phyloP scores from a whole-genome alignment of 2,888 invertebrate species.

The Lithosia quadra region DNA sequence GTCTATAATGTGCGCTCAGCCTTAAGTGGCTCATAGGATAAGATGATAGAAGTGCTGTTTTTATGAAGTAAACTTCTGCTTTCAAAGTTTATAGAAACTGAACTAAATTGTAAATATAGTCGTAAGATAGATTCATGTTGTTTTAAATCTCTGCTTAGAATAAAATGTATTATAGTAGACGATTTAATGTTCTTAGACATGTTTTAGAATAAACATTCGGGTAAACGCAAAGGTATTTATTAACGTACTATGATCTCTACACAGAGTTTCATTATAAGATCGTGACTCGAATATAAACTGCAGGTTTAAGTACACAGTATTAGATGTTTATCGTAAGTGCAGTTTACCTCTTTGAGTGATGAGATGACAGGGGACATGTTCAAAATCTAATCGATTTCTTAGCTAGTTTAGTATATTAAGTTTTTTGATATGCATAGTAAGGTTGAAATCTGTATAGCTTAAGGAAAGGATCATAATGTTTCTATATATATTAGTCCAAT shows the following conservation, averaged over 20 bases:
- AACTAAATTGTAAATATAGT: constrained; percentile 50
- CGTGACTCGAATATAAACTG: constrained; percentile 61
- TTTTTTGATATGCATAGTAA: constrained; percentile 11
- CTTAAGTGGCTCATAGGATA: not conserved
- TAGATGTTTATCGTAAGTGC: constrained; percentile 44
- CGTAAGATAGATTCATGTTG: constrained; percentile 36
- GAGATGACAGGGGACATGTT: constrained; percentile 13
- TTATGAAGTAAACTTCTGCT: constrained; percentile 19
- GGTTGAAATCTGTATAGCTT: constrained; percentile 22
- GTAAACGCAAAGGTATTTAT: constrained; percentile 56
- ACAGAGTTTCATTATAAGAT: constrained; percentile 46
- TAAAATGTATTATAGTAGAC: constrained; percentile 48
- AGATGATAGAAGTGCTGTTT: constrained; percentile 6
- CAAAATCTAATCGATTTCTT: constrained; percentile 9
- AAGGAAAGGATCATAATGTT: constrained; percentile 6
- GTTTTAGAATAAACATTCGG: constrained; percentile 19
- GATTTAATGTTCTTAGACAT: constrained; percentile 42
- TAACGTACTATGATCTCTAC: constrained; percentile 58
- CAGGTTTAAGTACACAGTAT: constrained; percentile 69
- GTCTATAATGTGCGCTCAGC: too few relatives aligned
- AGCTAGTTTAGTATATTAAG: constrained; percentile 10
- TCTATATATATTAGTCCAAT: constrained; percentile 3
- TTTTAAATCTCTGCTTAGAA: constrained; percentile 38
- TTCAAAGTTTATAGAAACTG: constrained; percentile 28
- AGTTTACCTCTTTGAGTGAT: constrained; percentile 23